A percentile compares a stretch with the other conserved stretches of the same genome.
These are phyloP conservation scores for Drosophila ustulata DNA, from an alignment of 2,888 invertebrate species.

Conservation along the genomic window DNA sequence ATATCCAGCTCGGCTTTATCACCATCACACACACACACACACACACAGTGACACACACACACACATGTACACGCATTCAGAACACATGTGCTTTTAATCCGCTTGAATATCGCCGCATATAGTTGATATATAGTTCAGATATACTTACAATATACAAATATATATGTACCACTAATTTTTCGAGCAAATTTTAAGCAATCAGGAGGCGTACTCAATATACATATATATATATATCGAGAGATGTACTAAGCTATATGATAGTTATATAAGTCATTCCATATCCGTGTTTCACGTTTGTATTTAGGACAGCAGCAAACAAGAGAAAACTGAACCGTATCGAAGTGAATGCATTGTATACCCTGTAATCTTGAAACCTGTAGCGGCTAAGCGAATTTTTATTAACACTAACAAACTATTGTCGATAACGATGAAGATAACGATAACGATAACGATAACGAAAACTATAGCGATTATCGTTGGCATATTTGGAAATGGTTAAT, in stretches of 20 bases:
- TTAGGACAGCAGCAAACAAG: constrained; percentile 24
- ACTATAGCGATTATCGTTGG: not conserved
- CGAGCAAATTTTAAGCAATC: constrained; percentile 79
- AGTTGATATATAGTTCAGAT: constrained; percentile 41
- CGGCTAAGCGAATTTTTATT: constrained; percentile 24
- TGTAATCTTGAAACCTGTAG: constrained; percentile 22
- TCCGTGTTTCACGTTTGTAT: constrained; percentile 62
- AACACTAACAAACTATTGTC: constrained; percentile 15
- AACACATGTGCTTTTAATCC: constrained; percentile 73
- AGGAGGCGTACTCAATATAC: constrained; percentile 62
- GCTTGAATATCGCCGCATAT: constrained; percentile 68
- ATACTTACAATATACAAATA: constrained; percentile 20
- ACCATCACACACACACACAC: constrained; percentile 21
- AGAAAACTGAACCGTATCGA: constrained; percentile 1
- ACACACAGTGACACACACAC: constrained; percentile 12
- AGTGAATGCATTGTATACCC: constrained; percentile 21
- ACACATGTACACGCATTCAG: constrained; percentile 28
- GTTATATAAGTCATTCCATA: constrained; percentile 57
- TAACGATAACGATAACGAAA: not conserved
- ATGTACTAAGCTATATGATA: constrained; percentile 39
- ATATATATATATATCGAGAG: constrained; percentile 25
- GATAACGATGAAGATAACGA: constrained; percentile 12
- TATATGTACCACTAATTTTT: constrained; percentile 70
- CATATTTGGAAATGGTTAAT: constrained; percentile 27
- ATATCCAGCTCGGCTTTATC: constrained; percentile 39